Evolutionary conservation across 2,797 vertebrate species (phyloP), one percentile per base, ranked within the genome.

Genomic region (Gymnothorax reevesii): DNA sequence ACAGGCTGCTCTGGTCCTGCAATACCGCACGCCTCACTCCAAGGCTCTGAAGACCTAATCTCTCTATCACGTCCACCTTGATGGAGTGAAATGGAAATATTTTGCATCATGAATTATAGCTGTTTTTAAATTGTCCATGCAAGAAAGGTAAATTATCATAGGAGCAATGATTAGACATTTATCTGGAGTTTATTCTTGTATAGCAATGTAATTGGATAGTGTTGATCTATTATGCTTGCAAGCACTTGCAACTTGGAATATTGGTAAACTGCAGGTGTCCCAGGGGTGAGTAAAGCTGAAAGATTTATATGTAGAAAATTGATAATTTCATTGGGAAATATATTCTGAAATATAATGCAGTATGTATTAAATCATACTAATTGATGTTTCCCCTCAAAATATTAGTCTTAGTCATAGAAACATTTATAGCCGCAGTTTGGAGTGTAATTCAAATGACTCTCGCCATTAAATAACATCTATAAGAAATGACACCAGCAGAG

Each of bases 361-460:
- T 77, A 59, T 7, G 82, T 55, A 75, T 79, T 33, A 62, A 84
- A 73, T 66, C 57, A 80, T 87, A 84, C 54, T 75, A 33, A 75
- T 62, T 86, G 49, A n/a, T 80, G 57, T 84, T 84, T 84, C 59
- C 77, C 27, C 42, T 7, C 1, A 55, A 77, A 73, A 83, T 20
- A 22, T 5, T 55, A n/a, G 33, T 82, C 82, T 83, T 22, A 27
- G 60, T 42, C 55, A 62, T 64, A 84, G 54, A 27, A 33, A 57
- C 59, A 54, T 57, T 57, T 17, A 82, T 54, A 82, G 54, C 82
- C 82, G 84, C 85, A 55, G 57, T 69, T 77, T 82, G 84, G 83
- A 85, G 87, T 85, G 59, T 85, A 85, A 87, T 87, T 85, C 82
- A 60, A 82, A 69, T 54, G 87, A 87, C 62, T 25, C 17, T 12